These are phyloP conservation scores for Montipora capricornis DNA, from an alignment of 64 coral and sea anemone species.

Conservation along the genomic window DNA sequence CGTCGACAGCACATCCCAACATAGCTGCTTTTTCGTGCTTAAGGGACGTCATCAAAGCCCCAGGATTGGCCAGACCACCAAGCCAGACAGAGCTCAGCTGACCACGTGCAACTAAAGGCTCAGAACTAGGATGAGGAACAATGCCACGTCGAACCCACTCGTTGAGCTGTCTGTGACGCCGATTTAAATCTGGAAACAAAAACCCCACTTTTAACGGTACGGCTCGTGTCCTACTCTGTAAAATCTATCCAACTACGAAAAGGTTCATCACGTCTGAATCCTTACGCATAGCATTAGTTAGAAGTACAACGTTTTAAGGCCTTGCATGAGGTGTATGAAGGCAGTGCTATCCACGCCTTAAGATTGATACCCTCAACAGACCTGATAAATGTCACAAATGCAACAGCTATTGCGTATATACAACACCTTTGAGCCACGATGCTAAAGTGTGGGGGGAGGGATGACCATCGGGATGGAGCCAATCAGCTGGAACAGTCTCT, in stretches of 20 bases:
- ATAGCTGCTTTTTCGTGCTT: conserved; percentile 92
- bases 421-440: conserved; percentile 88
- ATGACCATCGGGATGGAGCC: conserved; percentile 81
- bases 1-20: conserved; percentile 71
- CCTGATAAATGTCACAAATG: too few relatives aligned
- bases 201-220: not conserved
- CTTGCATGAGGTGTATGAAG: too few relatives aligned
- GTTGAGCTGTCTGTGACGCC: conserved; percentile 81
- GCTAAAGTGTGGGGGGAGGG: conserved; percentile 81
- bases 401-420: not conserved
- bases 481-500: conserved; percentile 72
- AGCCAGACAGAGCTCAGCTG: conserved; percentile 87
- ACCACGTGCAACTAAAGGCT: conserved; percentile 68
- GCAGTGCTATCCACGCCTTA: too few relatives aligned
- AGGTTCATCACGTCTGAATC: too few relatives aligned
- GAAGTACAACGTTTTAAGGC: too few relatives aligned
- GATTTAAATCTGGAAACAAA: conserved; percentile 65
- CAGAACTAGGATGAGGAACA: conserved; percentile 70
- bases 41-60: conserved; percentile 72
- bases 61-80: conserved; percentile 93
- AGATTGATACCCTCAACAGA: too few relatives aligned
- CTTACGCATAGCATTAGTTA: too few relatives aligned
- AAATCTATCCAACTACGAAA: too few relatives aligned
- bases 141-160: conserved; percentile 81
- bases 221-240: not conserved